Evolutionary conservation across 2,888 invertebrate species (phyloP).

Genomic region (Acanthosepion pharaonis): DNA sequence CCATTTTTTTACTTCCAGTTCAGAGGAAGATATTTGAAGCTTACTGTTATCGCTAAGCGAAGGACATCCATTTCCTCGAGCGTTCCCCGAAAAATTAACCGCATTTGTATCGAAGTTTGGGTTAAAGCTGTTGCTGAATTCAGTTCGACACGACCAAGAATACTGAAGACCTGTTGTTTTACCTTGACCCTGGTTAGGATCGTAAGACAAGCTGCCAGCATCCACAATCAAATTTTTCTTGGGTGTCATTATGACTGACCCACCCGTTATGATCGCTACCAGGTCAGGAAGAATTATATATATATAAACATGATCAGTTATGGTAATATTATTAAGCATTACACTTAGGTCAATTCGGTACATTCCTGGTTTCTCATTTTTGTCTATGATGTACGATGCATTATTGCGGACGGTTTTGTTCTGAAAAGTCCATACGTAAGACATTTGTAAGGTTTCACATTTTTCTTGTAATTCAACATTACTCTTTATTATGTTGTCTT

Average conservation of each 20-base stretch:
- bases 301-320: neutral
- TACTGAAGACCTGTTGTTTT: constrained; percentile 42
- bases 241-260: constrained; percentile 34
- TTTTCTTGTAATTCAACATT: neutral
- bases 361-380: neutral
- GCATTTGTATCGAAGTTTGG: neutral
- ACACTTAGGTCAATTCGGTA: neutral
- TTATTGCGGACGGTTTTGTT: neutral
- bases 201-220: constrained; percentile 47
- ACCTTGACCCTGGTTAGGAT: constrained; percentile 48
- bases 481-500: neutral
- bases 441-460: neutral
- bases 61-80: neutral
- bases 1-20: neutral
- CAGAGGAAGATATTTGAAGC: neutral
- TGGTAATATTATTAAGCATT: neutral
- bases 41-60: neutral
- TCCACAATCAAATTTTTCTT: constrained; percentile 46
- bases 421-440: neutral
- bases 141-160: constrained; percentile 47
- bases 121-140: neutral
- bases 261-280: constrained; percentile 45
- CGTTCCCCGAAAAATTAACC: neutral
- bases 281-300: neutral
- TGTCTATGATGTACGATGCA: neutral